A percentile compares a stretch with the other conserved stretches of the same genome.
These are phyloP conservation scores for Patiria pectinifera DNA, from an alignment of 53 echinoderm and acorn worm species.

Conservation along the genomic window DNA sequence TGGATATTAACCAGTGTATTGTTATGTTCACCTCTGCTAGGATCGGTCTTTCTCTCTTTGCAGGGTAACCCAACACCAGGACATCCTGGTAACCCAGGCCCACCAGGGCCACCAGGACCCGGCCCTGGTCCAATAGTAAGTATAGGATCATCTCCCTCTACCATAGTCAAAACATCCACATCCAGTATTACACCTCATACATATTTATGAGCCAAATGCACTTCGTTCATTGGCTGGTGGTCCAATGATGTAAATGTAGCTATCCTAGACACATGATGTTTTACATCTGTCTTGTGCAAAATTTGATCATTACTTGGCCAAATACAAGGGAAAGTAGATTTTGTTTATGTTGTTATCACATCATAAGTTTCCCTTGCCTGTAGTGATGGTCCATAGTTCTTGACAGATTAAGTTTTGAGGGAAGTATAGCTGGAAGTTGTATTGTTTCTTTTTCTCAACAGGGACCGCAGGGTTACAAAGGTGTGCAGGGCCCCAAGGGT, in stretches of 20 bases:
- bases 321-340: no score
- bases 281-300: no score
- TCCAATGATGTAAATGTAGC: no score
- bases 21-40: no score
- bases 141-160: not conserved
- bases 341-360: no score
- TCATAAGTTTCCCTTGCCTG: no score
- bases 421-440: not conserved
- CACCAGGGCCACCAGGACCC: constrained; percentile 35
- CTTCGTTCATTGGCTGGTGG: no score
- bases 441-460: constrained; percentile 8
- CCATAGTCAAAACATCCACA: not conserved
- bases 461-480: constrained; percentile 74
- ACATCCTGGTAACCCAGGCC: constrained; percentile 45
- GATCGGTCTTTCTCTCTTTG: not conserved
- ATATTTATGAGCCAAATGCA: no score
- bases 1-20: no score
- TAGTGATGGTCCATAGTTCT: not conserved
- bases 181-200: not conserved
- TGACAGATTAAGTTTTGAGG: not conserved
- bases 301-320: no score
- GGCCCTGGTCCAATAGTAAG: constrained; percentile 40
- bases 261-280: no score
- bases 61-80: constrained; percentile 54
- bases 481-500: constrained; percentile 64